These are phyloP conservation scores for Agrenia bidenticulata DNA, from an alignment of 2,888 invertebrate genomes.

Conservation along the genomic window DNA sequence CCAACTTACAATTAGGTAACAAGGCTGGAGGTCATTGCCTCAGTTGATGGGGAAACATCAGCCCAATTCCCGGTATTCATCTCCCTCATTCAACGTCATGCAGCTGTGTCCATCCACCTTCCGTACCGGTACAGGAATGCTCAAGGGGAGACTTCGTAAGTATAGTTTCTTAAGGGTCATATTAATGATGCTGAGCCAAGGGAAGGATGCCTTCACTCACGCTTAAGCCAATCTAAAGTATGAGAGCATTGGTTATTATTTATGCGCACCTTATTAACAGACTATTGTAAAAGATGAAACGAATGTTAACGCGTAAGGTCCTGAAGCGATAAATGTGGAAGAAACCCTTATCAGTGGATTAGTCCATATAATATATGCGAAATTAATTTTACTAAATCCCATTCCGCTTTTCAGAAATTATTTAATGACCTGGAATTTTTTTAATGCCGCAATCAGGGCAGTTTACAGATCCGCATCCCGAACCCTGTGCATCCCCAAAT, in stretches of 20 bases:
- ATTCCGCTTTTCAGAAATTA: not conserved
- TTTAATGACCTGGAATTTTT: not conserved
- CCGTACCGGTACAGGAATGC: not conserved
- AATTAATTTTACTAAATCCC: not conserved
- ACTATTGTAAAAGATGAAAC: too few relatives aligned
- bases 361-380: too few relatives aligned
- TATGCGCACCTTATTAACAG: too few relatives aligned
- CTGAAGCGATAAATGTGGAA: too few relatives aligned
- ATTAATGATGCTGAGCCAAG: too few relatives aligned
- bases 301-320: too few relatives aligned
- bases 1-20: not conserved
- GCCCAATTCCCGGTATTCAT: conserved; percentile 2
- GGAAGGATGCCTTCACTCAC: too few relatives aligned
- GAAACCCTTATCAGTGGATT: too few relatives aligned
- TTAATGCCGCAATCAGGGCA: not conserved
- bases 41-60: conserved; percentile 9
- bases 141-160: not conserved
- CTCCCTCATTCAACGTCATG: conserved; percentile 8
- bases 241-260: too few relatives aligned
- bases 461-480: not conserved
- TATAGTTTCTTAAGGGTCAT: too few relatives aligned
- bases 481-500: not conserved
- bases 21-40: not conserved
- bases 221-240: too few relatives aligned
- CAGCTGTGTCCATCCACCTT: not conserved